Percentiles rank a stretch among this genome's conserved stretches.
These are phyloP conservation scores for Callipepla californica DNA, from an alignment of 2,113 vertebrate genomes.

Conservation along the genomic window DNA sequence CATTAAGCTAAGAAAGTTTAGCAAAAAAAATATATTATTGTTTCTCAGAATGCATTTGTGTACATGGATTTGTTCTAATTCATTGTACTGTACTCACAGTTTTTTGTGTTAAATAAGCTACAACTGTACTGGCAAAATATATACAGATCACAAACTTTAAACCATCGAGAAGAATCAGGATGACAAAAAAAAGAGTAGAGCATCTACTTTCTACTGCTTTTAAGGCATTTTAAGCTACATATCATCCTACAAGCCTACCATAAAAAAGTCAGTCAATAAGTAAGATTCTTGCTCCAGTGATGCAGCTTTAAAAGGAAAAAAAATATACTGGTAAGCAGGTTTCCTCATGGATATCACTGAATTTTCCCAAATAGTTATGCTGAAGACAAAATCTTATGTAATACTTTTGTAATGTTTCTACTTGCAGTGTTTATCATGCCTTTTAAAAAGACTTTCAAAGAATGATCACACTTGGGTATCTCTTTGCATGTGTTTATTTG, in stretches of 20 bases:
- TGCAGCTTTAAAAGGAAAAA: conserved; percentile 5
- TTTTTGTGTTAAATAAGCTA: not conserved
- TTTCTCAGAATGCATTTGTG: not conserved
- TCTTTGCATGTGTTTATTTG: not conserved
- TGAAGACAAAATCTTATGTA: not conserved
- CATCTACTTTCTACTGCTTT: not conserved
- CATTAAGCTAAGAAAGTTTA: not conserved
- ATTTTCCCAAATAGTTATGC: not conserved
- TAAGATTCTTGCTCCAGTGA: conserved; percentile 5
- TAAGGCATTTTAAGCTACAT: not conserved
- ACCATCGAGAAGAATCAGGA: not conserved
- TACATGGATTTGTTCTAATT: not conserved
- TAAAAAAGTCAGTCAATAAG: conserved; percentile 6
- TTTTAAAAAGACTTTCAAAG: not conserved
- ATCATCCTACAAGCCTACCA: not conserved
- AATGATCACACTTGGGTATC: not conserved
- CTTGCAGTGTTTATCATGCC: not conserved
- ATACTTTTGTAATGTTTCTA: not conserved
- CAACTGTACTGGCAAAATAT: not conserved
- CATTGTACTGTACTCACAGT: not conserved
- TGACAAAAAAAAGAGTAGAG: not conserved
- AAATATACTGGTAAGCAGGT: not conserved
- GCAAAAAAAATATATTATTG: not conserved
- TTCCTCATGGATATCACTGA: not conserved
- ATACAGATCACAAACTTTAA: not conserved